Base-by-base conservation (phyloP, 2,888 invertebrate genomes). In the Crioceris asparagi region DNA sequence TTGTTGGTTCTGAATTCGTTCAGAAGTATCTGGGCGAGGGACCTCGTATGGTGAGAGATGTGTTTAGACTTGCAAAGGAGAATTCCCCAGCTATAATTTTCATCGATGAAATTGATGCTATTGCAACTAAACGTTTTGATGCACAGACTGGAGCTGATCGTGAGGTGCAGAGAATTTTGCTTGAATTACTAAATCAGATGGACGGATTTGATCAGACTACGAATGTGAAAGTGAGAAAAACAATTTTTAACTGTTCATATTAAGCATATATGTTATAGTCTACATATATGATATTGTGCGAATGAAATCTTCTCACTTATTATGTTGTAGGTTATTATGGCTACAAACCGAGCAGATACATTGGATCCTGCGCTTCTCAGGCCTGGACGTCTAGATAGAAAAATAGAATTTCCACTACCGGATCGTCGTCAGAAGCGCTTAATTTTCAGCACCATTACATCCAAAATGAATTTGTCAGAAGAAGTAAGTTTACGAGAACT, bases 141-240 rank as follows among this genome's bases (percentile, higher is more conserved):
- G 96, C 96, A 2, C 96, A 97, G 66, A 97, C 96, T 44, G 96
- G 96, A 54, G 96, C 94, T 35, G 96, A 97, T 72, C 76, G 96
- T 54, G 96, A 98, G 67, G 97, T 98, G 0, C 98, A 98, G 63
- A 79, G 98, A 67, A 99, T 98, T 64, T 68, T 98, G 17, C 70
- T 98, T 14, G 98, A 99, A 60, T 70, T 98, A 38, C 72, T 98
- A 5, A 98, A 99, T 70, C 98, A 98, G 68, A 98, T 98, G 98
- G 98, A 98, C 67, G 98, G 98, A 34, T 98, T 98, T 63, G 98
- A 99, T 68, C 97, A 98, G 67, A 96, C 94, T 2, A 96, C 97
- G n/a, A 98, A 99, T 69, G 97, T 98, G 11, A 98, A 99, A 74
- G 96, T 80, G 54, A 25, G 19, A 17, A 12, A 5, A 19, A 11